phyloP scores from a whole-genome alignment of 2,797 vertebrate species.

The Mareca penelope region DNA sequence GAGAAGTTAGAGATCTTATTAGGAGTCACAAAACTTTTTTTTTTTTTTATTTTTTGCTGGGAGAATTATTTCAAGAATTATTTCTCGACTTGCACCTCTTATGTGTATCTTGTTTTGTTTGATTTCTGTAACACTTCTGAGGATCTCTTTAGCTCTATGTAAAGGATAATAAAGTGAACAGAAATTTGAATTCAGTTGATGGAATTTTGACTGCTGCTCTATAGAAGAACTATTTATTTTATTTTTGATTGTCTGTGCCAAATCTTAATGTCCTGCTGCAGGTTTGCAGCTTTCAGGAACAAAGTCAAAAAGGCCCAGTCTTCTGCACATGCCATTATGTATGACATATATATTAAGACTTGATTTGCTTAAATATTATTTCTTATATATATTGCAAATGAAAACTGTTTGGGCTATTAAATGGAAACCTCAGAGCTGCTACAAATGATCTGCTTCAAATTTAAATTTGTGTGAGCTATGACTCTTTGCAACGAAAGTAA shows the following conservation, averaged over 20 bases:
- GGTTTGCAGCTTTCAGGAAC: neutral
- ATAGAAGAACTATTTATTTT: neutral
- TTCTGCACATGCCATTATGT: neutral
- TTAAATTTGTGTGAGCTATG: neutral
- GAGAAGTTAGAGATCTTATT: neutral
- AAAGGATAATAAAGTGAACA: neutral
- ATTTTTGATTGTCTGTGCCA: neutral
- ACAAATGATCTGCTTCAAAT: neutral
- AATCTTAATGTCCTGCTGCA: neutral
- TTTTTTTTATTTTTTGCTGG: neutral
- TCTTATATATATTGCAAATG: neutral
- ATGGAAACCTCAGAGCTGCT: neutral
- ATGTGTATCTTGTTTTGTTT: neutral
- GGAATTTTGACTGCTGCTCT: neutral
- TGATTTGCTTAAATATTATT: neutral
- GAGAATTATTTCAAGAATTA: neutral
- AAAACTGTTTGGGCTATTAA: neutral
- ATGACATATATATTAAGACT: fast-evolving
- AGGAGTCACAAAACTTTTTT: neutral
- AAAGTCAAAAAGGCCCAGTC: neutral
- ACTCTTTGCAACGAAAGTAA: neutral
- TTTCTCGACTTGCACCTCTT: neutral
- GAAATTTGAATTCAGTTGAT: neutral
- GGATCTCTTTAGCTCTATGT: neutral
- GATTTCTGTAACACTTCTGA: neutral